phyloP scores from a whole-genome alignment of 2,113 vertebrate species.

The Silurus asotus region DNA sequence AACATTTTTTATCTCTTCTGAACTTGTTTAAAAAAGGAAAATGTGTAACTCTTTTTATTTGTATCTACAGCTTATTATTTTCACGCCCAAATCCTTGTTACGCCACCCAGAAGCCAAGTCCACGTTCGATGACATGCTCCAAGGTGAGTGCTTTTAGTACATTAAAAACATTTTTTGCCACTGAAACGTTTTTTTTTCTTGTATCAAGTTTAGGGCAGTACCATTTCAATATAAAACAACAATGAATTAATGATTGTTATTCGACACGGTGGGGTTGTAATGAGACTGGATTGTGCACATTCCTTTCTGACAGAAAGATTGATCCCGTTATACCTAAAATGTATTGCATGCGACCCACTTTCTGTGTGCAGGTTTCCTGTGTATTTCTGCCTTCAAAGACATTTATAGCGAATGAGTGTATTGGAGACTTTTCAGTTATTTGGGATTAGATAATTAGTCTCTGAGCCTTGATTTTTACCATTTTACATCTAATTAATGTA shows the following conservation, averaged over 20 bases:
- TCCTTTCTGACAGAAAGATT: neutral
- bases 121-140: slow-evolving; percentile 89
- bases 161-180: neutral
- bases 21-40: neutral
- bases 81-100: slow-evolving; percentile 96
- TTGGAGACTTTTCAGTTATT: too few relatives aligned
- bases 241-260: neutral
- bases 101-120: slow-evolving; percentile 92
- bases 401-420: neutral
- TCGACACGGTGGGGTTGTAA: neutral
- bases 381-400: neutral
- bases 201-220: neutral
- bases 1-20: neutral
- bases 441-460: too few relatives aligned
- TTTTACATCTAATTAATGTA: neutral
- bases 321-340: neutral
- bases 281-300: neutral
- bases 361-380: neutral
- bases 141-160: slow-evolving; percentile 72
- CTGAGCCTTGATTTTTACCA: too few relatives aligned
- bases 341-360: neutral
- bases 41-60: neutral
- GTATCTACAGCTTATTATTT: slow-evolving; percentile 86
- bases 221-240: neutral
- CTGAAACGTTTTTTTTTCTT: neutral